Percentiles rank a stretch among this genome's conserved stretches.
These are phyloP conservation scores for Gordius sp. DNA, from an alignment of 2,888 invertebrate species.

Conservation along the genomic window DNA sequence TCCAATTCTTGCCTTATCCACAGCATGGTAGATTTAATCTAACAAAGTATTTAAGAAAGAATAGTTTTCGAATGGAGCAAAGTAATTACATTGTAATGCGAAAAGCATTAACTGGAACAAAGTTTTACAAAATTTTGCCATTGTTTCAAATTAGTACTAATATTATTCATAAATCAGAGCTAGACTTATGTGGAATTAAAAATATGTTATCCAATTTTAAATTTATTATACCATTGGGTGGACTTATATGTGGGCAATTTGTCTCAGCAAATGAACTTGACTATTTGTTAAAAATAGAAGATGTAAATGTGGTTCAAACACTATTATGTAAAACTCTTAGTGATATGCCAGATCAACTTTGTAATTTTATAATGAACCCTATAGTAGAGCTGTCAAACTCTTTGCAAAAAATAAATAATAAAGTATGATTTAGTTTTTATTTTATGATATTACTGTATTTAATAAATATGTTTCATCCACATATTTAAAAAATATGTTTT, in stretches of 20 bases:
- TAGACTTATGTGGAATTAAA: neutral
- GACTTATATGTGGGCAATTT: neutral
- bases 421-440: too few species aligned
- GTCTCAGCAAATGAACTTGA: conserved; percentile 1
- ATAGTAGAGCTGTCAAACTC: neutral
- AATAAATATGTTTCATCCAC: too few species aligned
- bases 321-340: too few species aligned
- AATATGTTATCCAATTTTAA: neutral
- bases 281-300: neutral
- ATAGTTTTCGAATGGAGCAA: neutral
- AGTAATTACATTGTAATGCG: conserved; percentile 1
- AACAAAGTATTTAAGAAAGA: neutral
- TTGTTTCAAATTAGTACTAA: neutral
- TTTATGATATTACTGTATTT: too few species aligned
- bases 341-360: too few species aligned
- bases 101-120: conserved; percentile 11
- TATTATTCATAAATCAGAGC: neutral
- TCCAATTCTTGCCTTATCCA: neutral
- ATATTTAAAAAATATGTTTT: too few species aligned
- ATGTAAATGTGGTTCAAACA: too few species aligned
- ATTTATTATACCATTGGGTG: neutral
- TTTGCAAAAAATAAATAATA: neutral
- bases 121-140: neutral
- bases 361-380: too few species aligned
- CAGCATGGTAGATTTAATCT: neutral